Conservation (phyloP, 1,140 invertebrate genomes). For the Papilio polytes region DNA sequence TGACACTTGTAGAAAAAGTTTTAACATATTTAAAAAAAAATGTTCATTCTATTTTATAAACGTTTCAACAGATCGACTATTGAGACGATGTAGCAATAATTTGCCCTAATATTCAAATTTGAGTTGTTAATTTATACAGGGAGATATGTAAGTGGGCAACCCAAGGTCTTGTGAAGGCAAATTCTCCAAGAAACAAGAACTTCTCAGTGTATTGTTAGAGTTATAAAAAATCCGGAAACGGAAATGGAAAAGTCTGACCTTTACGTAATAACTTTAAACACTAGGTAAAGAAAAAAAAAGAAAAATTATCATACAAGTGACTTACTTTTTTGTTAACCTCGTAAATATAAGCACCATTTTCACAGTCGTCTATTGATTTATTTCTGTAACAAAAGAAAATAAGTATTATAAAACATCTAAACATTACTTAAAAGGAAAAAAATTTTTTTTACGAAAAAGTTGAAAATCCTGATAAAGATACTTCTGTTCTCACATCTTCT, state of each 20-base stretch:
- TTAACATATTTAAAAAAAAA: too few relatives aligned
- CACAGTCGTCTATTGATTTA: background rate
- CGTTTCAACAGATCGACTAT: too few relatives aligned
- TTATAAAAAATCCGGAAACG: background rate
- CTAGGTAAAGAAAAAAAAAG: background rate
- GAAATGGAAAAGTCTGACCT: background rate
- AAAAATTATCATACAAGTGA: background rate
- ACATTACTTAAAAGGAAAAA: background rate
- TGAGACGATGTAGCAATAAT: background rate
- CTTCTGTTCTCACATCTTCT: too few relatives aligned
- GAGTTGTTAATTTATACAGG: background rate
- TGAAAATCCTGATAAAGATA: too few relatives aligned
- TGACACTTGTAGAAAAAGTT: too few relatives aligned
- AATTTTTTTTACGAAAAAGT: too few relatives aligned
- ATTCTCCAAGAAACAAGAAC: background rate
- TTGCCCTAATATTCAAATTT: constrained; percentile 14
- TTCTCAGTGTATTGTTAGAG: background rate
- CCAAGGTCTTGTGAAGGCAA: background rate
- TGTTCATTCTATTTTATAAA: too few relatives aligned
- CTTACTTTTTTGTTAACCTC: constrained; percentile 66
- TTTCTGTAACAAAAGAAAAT: constrained; percentile 47
- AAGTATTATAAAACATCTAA: constrained; percentile 26
- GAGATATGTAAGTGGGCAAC: background rate
- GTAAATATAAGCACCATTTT: constrained; percentile 67
- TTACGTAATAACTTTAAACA: background rate